Percentiles rank a stretch among this genome's conserved stretches.
These are phyloP conservation scores for Drosophila leontia DNA, from an alignment of 1,140 invertebrate species.

Conservation along the genomic window DNA sequence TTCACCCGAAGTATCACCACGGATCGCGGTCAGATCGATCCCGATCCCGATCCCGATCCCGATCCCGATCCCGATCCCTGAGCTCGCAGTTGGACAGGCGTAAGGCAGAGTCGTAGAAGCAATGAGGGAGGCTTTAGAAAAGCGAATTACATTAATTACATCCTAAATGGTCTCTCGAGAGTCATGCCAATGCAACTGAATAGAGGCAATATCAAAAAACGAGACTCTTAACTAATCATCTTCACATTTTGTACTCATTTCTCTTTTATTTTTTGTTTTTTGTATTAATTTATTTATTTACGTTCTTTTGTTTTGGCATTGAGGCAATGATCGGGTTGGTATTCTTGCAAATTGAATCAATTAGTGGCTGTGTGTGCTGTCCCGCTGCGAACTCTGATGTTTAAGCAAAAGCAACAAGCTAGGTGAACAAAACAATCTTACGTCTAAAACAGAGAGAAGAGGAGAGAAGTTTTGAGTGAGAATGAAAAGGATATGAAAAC, in stretches of 20 bases:
- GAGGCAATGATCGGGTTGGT: slow-evolving; percentile 25
- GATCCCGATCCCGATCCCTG: too few relatives aligned
- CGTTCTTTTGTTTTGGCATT: slow-evolving; percentile 42
- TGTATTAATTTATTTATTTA: slow-evolving; percentile 1
- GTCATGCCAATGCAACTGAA: slow-evolving; percentile 33
- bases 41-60: too few relatives aligned
- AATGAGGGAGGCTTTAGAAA: not conserved
- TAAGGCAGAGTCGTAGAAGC: slow-evolving; percentile 1
- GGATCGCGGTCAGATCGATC: slow-evolving; percentile 7
- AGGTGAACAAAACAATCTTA: slow-evolving; percentile 15
- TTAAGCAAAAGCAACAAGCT: slow-evolving; percentile 20
- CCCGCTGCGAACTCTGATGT: slow-evolving; percentile 45
- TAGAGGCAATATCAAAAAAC: slow-evolving; percentile 40
- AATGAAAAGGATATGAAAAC: slow-evolving; percentile 5
- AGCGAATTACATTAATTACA: slow-evolving; percentile 7
- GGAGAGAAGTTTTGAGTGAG: slow-evolving; percentile 1
- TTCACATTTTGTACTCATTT: slow-evolving; percentile 61
- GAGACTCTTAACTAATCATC: slow-evolving; percentile 32
- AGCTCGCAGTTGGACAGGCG: slow-evolving; percentile 3
- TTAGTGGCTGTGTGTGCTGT: slow-evolving; percentile 19
- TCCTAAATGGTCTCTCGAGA: slow-evolving; percentile 7
- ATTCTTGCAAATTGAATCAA: slow-evolving; percentile 23
- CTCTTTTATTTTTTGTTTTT: slow-evolving; percentile 24
- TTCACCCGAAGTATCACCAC: slow-evolving; percentile 17
- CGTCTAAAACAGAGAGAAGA: slow-evolving; percentile 21